A percentile compares a stretch with the other conserved stretches of the same genome.
phyloP scores from a whole-genome alignment of 2,797 vertebrate genomes.

The Malacoctenus gilli region DNA sequence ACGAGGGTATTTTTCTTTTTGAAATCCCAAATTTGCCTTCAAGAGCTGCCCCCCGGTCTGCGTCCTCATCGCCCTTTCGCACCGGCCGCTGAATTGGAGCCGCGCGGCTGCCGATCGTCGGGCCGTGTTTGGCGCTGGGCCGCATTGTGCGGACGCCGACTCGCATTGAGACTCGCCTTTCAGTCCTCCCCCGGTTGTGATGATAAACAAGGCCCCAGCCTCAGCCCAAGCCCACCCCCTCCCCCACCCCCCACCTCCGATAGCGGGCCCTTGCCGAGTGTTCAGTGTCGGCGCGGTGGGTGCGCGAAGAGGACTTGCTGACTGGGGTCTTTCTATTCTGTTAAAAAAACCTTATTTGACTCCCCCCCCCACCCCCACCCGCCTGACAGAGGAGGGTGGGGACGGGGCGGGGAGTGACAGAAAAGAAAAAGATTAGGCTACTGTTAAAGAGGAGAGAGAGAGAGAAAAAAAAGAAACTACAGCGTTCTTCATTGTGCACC shows the following conservation, averaged over 20 bases:
- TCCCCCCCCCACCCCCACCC: slow-evolving; percentile 39
- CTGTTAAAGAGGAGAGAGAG: no score
- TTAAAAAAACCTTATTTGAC: slow-evolving; percentile 82
- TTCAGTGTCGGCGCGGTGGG: slow-evolving; percentile 74
- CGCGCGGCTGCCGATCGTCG: slow-evolving; percentile 50
- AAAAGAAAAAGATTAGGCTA: slow-evolving; percentile 73
- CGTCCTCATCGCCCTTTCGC: no score
- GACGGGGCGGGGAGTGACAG: slow-evolving; percentile 40
- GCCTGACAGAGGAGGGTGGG: slow-evolving; percentile 57
- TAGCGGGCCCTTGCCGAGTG: slow-evolving; percentile 71
- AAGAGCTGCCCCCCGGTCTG: no score
- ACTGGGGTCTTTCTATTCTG: slow-evolving; percentile 81
- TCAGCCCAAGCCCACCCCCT: no score
- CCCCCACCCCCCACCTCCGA: no score
- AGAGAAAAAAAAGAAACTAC: slow-evolving; percentile 45
- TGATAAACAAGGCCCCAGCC: slow-evolving; percentile 66
- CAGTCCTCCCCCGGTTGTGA: slow-evolving; percentile 64
- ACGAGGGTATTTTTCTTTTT: no score
- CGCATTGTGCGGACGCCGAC: slow-evolving; percentile 62
- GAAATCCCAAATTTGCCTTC: no score
- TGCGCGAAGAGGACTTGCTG: slow-evolving; percentile 81
- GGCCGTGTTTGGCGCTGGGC: slow-evolving; percentile 63
- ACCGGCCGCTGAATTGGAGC: not conserved
- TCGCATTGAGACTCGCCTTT: slow-evolving; percentile 71
- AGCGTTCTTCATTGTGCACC: slow-evolving; percentile 69